phyloP scores from a whole-genome alignment of 1,140 invertebrate species.

The Zaprionus africanus region DNA sequence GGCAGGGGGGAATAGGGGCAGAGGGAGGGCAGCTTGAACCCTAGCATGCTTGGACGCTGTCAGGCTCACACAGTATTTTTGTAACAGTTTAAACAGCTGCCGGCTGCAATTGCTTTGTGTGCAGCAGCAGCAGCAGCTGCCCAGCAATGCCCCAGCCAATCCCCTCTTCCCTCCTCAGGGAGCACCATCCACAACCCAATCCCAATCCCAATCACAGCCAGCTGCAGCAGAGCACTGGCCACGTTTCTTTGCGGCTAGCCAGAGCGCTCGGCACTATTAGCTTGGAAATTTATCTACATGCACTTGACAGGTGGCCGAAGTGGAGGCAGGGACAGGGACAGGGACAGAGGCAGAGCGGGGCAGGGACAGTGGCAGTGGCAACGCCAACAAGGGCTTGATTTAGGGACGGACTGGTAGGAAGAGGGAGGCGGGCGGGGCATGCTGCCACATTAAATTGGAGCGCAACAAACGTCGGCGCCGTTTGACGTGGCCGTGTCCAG shows the following conservation, averaged over 20 bases:
- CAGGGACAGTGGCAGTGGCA: slow-evolving; percentile 8
- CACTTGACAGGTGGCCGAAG: slow-evolving; percentile 70
- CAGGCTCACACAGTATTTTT: slow-evolving; percentile 55
- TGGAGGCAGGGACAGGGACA: slow-evolving; percentile 4
- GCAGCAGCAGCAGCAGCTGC: slow-evolving; percentile 6
- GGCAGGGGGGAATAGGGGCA: too few relatives aligned
- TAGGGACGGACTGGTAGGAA: neutral
- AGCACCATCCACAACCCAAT: too few relatives aligned
- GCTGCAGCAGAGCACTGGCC: slow-evolving; percentile 16
- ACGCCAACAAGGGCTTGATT: slow-evolving; percentile 36
- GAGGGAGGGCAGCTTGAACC: neutral
- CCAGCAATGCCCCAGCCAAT: neutral
- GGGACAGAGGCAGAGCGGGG: slow-evolving; percentile 12
- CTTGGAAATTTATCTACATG: slow-evolving; percentile 78
- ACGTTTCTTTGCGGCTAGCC: slow-evolving; percentile 58
- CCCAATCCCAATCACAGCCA: slow-evolving; percentile 35
- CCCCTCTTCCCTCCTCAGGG: neutral
- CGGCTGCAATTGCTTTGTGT: slow-evolving; percentile 49
- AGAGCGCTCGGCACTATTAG: slow-evolving; percentile 68
- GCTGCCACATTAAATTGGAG: slow-evolving; percentile 72
- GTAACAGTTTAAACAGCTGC: slow-evolving; percentile 68
- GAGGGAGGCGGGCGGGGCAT: neutral
- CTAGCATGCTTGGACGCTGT: slow-evolving; percentile 26
- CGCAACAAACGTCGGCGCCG: slow-evolving; percentile 50
- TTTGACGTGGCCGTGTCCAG: slow-evolving; percentile 52